A percentile compares a stretch with the other conserved stretches of the same genome.
These are phyloP conservation scores for Nerophis ophidion DNA, from an alignment of 2,113 vertebrate species.

Conservation along the genomic window DNA sequence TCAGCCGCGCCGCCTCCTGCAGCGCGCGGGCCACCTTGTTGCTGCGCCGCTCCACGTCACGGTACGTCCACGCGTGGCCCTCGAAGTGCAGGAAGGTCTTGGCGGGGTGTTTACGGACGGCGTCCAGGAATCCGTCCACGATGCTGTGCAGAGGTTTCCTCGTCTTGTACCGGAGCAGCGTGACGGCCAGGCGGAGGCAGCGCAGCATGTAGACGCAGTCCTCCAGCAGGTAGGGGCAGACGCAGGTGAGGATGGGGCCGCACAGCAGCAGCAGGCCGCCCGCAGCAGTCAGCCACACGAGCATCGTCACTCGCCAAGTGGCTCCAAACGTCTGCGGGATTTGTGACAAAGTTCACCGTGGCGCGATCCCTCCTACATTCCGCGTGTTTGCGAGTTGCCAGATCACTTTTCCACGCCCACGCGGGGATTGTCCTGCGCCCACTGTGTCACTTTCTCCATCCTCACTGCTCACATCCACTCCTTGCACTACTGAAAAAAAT, in stretches of 20 bases:
- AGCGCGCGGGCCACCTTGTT: constrained; percentile 68
- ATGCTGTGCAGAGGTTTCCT: constrained; percentile 62
- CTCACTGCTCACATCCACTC: neutral
- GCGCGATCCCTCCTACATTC: constrained; percentile 29
- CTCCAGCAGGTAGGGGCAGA: constrained; percentile 57
- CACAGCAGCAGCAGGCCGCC: constrained; percentile 50
- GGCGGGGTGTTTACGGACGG: constrained; percentile 52
- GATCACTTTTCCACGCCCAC: constrained; percentile 1
- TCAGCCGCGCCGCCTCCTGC: constrained; percentile 49
- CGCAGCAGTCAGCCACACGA: constrained; percentile 42
- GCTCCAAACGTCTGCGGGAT: neutral
- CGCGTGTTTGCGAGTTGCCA: constrained; percentile 23
- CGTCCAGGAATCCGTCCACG: constrained; percentile 69
- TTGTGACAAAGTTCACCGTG: constrained; percentile 48
- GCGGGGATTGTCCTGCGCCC: neutral
- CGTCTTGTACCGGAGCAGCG: constrained; percentile 39
- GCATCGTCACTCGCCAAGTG: constrained; percentile 35
- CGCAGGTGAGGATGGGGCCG: constrained; percentile 34
- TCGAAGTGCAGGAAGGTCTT: constrained; percentile 72
- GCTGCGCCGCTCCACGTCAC: constrained; percentile 67
- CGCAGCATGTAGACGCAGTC: constrained; percentile 53
- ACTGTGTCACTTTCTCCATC: neutral
- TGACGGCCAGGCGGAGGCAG: constrained; percentile 14
- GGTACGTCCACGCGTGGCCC: constrained; percentile 58
- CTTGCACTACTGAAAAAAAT: neutral